phyloP scores from a whole-genome alignment of 2,888 invertebrate genomes.

The Cyclophora albipunctata region DNA sequence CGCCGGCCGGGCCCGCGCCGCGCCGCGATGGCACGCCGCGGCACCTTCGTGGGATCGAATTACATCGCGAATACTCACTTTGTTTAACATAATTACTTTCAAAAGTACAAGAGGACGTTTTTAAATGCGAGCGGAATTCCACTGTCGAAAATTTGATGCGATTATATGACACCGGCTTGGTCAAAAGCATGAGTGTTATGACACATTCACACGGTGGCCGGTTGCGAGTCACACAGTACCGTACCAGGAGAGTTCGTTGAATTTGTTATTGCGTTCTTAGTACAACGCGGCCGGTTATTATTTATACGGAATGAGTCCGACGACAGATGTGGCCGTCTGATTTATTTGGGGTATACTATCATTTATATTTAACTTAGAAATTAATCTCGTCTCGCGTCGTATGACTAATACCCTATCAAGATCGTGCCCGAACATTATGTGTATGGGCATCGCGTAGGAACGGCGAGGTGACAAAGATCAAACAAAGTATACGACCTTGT shows the following conservation, averaged over 20 bases:
- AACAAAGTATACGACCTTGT: slow-evolving; percentile 56
- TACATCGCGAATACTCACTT: slow-evolving; percentile 33
- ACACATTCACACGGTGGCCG: slow-evolving; percentile 70
- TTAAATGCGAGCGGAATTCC: slow-evolving; percentile 47
- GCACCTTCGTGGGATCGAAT: slow-evolving; percentile 31
- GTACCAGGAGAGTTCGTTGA: slow-evolving; percentile 74
- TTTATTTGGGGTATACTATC: slow-evolving; percentile 53
- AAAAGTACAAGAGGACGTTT: slow-evolving; percentile 35
- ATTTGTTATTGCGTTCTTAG: slow-evolving; percentile 74
- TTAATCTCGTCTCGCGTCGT: slow-evolving; percentile 28
- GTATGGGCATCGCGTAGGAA: slow-evolving; percentile 4
- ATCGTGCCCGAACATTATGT: slow-evolving; percentile 17
- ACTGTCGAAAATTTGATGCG: slow-evolving; percentile 52
- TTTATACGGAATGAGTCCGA: slow-evolving; percentile 52
- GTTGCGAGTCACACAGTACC: slow-evolving; percentile 67
- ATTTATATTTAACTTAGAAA: slow-evolving; percentile 35
- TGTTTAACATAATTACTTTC: slow-evolving; percentile 29
- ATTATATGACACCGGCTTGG: slow-evolving; percentile 60
- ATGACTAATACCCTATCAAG: slow-evolving; percentile 33
- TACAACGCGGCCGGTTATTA: slow-evolving; percentile 65
- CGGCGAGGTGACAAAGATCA: slow-evolving; percentile 18
- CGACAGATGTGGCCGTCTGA: slow-evolving; percentile 57
- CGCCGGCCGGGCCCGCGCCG: slow-evolving; percentile 16
- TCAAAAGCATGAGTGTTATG: slow-evolving; percentile 56
- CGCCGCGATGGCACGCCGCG: slow-evolving; percentile 19